Evolutionary conservation across 2,888 invertebrate genomes (phyloP), one percentile per base, ranked within the genome.

Genomic region (Vannuccia rotundouncinata): DNA sequence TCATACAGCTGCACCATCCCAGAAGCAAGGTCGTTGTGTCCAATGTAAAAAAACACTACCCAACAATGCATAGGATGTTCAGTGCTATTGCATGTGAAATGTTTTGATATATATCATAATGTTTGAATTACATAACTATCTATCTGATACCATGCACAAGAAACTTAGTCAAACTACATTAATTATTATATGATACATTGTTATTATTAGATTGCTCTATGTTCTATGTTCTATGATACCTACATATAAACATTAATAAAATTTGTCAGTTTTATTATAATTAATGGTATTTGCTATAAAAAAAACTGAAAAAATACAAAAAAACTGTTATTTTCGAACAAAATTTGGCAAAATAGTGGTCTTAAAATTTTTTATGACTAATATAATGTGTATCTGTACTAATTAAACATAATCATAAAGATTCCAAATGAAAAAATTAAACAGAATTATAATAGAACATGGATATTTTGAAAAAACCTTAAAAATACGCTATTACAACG

Each of bases 401-500:
- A 45, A 45, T 45, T 45, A 45, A 45, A 45, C 45, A 45, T 45
- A 45, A 45, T 45, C 17, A 45, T 45, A 45, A 45, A 45, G 45
- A 45, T 45, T 45, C 45, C 45, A 45, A 45, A 45, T 45, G 45
- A 45, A 45, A 45, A 45, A 45, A 45, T 45, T 45, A 45, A 45
- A 45, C 45, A 45, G 45, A 45, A 45, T 45, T 45, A 45, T 45
- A 45, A 45, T 17, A 45, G 45, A 45, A 45, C 45, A 45, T 45
- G 45, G 45, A 45, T 45, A 45, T 45, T 45, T 45, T 45, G 66
- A 66, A 66, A 66, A 66, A 66, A 66, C 66, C 66, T 66, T 66
- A 66, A 66, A 66, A 66, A 66, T 66, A 66, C 66, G 66, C 66
- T 66, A 66, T 66, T 66, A 66, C 66, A 66, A 66, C 66, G 66